phyloP scores from a whole-genome alignment of 1,140 invertebrate species.

The Phthorimaea operculella region DNA sequence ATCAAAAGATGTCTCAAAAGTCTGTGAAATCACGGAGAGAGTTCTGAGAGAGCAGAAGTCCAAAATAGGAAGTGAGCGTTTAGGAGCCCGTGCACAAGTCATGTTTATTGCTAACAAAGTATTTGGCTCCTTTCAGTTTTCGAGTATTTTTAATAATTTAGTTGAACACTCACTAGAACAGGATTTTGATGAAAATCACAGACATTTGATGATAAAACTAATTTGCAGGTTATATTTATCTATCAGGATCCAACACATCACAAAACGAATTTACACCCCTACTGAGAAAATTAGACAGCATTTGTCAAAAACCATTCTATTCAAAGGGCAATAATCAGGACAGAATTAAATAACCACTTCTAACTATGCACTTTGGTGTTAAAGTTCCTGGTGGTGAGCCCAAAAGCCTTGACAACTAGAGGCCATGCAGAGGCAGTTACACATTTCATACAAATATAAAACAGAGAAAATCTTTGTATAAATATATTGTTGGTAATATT shows the following conservation, averaged over 20 bases:
- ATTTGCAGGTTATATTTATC: background rate
- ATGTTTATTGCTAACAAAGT: background rate
- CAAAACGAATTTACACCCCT: background rate
- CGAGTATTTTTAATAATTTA: constrained; percentile 5
- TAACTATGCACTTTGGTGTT: too few relatives aligned
- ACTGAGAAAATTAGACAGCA: background rate
- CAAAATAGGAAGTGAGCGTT: background rate
- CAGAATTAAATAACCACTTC: too few relatives aligned
- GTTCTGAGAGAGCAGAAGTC: background rate
- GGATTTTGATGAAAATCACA: background rate
- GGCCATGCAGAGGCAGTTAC: too few relatives aligned
- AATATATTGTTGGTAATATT: too few relatives aligned
- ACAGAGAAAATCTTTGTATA: too few relatives aligned
- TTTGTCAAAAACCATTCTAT: background rate
- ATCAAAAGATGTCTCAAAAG: background rate
- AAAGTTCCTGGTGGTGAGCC: too few relatives aligned
- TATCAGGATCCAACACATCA: background rate
- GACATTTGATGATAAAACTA: background rate
- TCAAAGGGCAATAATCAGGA: constrained; percentile 4
- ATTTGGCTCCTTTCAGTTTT: too few relatives aligned
- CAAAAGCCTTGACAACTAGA: too few relatives aligned
- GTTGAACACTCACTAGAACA: background rate
- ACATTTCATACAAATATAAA: too few relatives aligned
- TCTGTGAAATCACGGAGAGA: constrained; percentile 3
- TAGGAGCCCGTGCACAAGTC: background rate